Base-by-base conservation (phyloP, 2,797 vertebrate species). In the Chloroceryle inda region DNA sequence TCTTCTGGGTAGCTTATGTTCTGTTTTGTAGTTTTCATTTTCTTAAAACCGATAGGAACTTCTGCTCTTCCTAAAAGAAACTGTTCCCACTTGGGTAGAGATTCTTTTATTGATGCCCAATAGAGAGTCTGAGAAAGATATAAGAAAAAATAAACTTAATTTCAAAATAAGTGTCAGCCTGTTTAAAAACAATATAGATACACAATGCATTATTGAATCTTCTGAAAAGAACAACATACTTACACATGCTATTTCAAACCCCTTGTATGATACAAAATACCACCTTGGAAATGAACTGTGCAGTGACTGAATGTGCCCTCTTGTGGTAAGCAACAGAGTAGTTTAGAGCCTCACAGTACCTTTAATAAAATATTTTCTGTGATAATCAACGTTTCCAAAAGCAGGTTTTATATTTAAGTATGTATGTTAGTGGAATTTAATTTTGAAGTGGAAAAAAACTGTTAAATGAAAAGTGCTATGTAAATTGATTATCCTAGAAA, bases 71-170 rank as follows among this genome's bases (percentile, higher is more conserved):
- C 98, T 94, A 99, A 97, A 93, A 99, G 98, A 98, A 98, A 99
- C 76, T 97, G 94, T 94, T 99, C 98, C 99, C 99, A 99, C 83
- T 98, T 98, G 55, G 98, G 98, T 94, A 99, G 90, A 88, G 98
- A 98, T 95, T 98, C 98, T 97, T 99, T 98, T 93, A 99, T 94
- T 88, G 98, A 98, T 50, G 97, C 97, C 99, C 99, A 99, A 93
- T 99, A 99, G 77, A 92, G 94, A 84, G 97, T 98, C 99, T 99
- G 95, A 89, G 97, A 97, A 97, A 98, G 91, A 96, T 8, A 97
- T 3, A 97, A 85, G 37, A 55, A 95, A 96, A 95, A 94, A 97
- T 96, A 86, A 96, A 94, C 78, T 97, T 95, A 92, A 96, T 86
- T 96, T 94, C 96, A 97, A 94, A 92, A 96, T 97, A 80, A 86